Percentiles rank a stretch among this genome's conserved stretches.
Evolutionary conservation across 1,140 invertebrate genomes (phyloP).

Genomic region (Calephelis nemesis): DNA sequence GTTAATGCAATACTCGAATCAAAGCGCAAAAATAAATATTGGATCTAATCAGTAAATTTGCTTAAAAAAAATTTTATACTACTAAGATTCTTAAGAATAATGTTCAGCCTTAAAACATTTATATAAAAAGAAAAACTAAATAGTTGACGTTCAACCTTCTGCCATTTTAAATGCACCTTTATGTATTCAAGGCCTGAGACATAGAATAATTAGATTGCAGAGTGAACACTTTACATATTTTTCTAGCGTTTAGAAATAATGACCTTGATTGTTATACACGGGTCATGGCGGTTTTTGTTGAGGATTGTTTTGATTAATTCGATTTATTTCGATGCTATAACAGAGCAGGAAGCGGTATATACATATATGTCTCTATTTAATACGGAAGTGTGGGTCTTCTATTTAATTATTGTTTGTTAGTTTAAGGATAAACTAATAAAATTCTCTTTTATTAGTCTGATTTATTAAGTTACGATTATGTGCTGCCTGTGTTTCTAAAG

Average conservation of each 20-base stretch:
- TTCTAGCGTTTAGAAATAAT: conserved; percentile 14
- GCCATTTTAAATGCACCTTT: conserved; percentile 31
- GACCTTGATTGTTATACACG: conserved; percentile 15
- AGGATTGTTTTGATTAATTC: conserved; percentile 13
- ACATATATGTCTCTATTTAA: not conserved
- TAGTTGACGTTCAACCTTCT: conserved; percentile 10
- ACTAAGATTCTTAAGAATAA: not conserved
- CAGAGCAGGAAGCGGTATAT: not conserved
- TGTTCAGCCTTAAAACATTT: not conserved
- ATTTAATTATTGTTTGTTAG: not conserved
- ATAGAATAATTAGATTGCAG: conserved; percentile 31
- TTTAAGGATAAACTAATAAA: no score
- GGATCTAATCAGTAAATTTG: no score
- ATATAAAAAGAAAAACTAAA: not conserved
- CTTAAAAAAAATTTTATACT: not conserved
- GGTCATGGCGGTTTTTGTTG: conserved; percentile 6
- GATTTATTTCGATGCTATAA: conserved; percentile 6
- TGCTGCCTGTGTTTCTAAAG: no score
- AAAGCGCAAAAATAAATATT: no score
- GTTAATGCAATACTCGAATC: no score
- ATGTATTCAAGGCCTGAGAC: conserved; percentile 40
- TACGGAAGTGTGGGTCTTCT: not conserved
- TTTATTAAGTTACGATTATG: no score
- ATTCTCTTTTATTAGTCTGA: no score
- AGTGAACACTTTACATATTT: conserved; percentile 21